These are phyloP conservation scores for Noctua comes DNA, from an alignment of 2,888 invertebrate species.

Conservation along the genomic window DNA sequence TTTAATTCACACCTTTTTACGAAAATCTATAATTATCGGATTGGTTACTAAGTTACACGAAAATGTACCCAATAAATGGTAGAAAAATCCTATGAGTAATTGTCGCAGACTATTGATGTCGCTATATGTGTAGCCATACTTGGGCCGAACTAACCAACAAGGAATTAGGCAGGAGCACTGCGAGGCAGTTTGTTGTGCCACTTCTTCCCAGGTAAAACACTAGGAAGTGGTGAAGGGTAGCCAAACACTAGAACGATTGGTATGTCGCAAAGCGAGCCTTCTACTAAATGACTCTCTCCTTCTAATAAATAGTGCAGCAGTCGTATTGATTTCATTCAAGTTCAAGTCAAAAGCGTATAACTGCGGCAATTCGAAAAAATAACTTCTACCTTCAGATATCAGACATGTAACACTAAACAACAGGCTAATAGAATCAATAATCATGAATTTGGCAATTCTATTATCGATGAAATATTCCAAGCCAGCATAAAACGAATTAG, in stretches of 20 bases:
- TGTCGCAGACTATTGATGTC: background rate
- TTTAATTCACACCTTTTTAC: background rate
- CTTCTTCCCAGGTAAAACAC: no score
- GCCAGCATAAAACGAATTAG: background rate
- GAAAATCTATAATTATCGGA: background rate
- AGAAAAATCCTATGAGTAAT: background rate
- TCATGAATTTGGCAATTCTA: background rate
- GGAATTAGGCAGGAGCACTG: background rate
- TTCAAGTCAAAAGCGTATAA: background rate
- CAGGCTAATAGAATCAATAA: conserved; percentile 1
- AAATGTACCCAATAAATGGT: background rate
- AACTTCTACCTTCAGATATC: background rate
- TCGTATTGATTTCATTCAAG: background rate
- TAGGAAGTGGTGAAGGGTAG: background rate
- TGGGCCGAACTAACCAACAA: background rate
- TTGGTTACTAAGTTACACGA: background rate
- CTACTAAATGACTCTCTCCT: no score
- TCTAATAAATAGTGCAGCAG: background rate
- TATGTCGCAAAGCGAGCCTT: background rate
- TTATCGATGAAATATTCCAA: conserved; percentile 15
- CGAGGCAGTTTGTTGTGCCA: background rate
- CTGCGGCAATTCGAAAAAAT: background rate
- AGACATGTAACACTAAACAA: background rate
- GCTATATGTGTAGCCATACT: no score
- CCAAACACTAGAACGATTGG: background rate